phyloP scores from a whole-genome alignment of 2,888 invertebrate species.

The Xestoiulus laeticollis region DNA sequence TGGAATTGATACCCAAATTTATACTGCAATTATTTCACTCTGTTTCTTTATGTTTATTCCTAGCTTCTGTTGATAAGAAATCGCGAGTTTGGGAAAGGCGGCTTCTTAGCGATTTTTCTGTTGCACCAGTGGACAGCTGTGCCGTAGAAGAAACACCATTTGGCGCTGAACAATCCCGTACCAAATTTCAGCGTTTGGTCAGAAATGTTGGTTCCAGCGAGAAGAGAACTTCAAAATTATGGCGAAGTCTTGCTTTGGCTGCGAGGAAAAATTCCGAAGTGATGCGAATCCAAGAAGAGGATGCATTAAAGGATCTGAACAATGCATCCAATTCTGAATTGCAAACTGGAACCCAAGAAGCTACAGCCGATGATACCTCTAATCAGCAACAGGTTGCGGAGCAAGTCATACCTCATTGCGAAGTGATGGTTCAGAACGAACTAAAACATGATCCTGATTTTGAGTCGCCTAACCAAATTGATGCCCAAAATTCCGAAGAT shows the following conservation, averaged over 20 bases:
- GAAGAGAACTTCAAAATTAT: not conserved
- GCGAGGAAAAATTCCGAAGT: constrained; percentile 19
- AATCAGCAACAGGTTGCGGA: not conserved
- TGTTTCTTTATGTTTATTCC: constrained; percentile 51
- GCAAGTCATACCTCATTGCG: not conserved
- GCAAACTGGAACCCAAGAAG: not conserved
- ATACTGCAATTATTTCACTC: no score
- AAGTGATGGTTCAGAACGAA: not conserved
- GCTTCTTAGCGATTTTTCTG: constrained; percentile 87
- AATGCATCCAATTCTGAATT: not conserved
- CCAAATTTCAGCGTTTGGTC: constrained; percentile 36
- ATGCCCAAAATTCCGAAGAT: not conserved
- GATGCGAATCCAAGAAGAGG: not conserved
- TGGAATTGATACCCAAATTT: no score
- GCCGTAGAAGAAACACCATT: not conserved
- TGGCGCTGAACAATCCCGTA: constrained; percentile 19
- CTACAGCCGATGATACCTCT: not conserved
- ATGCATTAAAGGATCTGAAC: not conserved
- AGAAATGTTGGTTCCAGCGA: not conserved
- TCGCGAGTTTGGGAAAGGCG: constrained; percentile 88
- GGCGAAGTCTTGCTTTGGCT: not conserved
- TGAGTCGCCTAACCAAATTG: not conserved
- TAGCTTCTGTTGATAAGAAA: constrained; percentile 76
- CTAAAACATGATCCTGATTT: not conserved
- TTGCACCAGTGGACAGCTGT: constrained; percentile 74